phyloP scores from a whole-genome alignment of 2,797 vertebrate species.

The Apodemus agrarius region DNA sequence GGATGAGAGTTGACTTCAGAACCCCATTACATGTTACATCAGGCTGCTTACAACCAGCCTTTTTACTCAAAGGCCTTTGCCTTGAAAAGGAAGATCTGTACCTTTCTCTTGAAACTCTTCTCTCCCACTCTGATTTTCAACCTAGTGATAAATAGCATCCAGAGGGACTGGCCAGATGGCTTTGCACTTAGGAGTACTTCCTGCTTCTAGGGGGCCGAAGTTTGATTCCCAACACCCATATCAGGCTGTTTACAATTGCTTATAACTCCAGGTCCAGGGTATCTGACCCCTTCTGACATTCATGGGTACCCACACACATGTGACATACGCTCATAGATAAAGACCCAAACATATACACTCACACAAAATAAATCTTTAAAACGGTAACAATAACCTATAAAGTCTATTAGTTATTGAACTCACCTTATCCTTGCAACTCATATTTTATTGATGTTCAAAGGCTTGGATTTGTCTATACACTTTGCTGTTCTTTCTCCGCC shows the following conservation, averaged over 20 bases:
- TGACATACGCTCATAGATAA: not conserved
- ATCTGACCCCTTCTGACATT: not conserved
- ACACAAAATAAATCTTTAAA: not conserved
- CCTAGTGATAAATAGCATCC: not conserved
- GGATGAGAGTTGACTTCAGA: not conserved
- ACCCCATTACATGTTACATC: not conserved
- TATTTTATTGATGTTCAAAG: not conserved
- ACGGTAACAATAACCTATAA: not conserved
- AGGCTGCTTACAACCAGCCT: not conserved
- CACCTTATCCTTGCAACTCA: not conserved
- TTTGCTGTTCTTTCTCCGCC: not conserved
- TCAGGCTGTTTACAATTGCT: not conserved
- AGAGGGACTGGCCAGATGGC: not conserved
- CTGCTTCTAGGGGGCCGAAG: not conserved
- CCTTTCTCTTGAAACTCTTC: not conserved
- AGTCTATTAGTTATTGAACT: not conserved
- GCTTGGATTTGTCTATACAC: not conserved
- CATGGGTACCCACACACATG: not conserved
- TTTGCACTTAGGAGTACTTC: not conserved
- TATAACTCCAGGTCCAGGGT: not conserved
- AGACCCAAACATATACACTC: not conserved
- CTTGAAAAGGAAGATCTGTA: not conserved
- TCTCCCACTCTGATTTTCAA: not conserved
- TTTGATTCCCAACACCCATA: not conserved
- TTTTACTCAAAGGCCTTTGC: not conserved